Evolutionary conservation across 2,888 invertebrate species (phyloP), one percentile per base, ranked within the genome.

Genomic region (Druceiella hillmani): DNA sequence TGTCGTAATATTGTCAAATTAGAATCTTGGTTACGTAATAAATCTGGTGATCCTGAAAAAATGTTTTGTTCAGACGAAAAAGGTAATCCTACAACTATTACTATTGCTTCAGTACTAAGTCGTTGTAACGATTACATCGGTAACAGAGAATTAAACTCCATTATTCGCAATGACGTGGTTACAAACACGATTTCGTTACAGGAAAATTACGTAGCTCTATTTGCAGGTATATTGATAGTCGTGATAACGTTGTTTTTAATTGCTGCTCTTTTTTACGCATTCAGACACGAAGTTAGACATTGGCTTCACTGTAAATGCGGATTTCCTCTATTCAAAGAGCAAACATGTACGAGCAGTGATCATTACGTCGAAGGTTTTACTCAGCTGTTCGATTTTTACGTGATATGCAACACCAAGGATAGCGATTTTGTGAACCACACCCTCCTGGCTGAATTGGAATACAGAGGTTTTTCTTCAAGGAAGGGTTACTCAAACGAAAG

Each of bases 401-500:
- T 92, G 61, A 82, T 88, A 53, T 90, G 90, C 66, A 85, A 86
- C 64, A 81, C 83, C 61, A 81, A 83, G 62, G 89, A 90, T 76
- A 84, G 68, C 55, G 81, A 68, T 74, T 82, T 73, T 47, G 73
- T 77, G 64, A 82, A 62, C 62, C 78, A 64, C 71, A 81, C 69
- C 66, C 81, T 70, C 53, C 85, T 68, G 73, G 79, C 61, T 50
- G 86, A 87, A 55, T 64, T 90, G 47, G 88, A 89, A 56, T 68
- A 64, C 49, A 60, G 70, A 49, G 83, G 85, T 60, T 78, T 87
- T 51, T 66, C 80, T 6, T 66, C 83, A 3, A 87, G 85, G 80
- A 79, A 83, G 27, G 78, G 81, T 56, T 74, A 81, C 3, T 73
- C 75, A 20, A 85, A 81, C 56, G 87, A 70, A 49, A 80, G 49